Percentiles rank a stretch among this genome's conserved stretches.
Evolutionary conservation across 2,113 vertebrate species (phyloP).

Genomic region (Tupaia tana): DNA sequence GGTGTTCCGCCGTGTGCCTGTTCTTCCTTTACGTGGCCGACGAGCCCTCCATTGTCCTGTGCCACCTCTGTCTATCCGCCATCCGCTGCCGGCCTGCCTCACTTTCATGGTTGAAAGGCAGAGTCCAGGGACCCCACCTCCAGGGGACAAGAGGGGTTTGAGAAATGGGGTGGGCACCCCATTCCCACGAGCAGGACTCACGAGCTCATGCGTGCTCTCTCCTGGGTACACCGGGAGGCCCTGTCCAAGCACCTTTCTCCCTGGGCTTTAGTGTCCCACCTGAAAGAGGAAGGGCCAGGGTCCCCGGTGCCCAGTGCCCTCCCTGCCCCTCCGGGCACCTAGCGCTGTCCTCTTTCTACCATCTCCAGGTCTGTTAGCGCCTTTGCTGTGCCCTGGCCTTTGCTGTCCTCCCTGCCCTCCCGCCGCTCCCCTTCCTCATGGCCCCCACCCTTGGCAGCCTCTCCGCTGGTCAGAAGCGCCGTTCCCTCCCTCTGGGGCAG

Average conservation of each 20-base stretch:
- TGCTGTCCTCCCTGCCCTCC: not conserved
- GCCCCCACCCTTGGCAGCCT: not conserved
- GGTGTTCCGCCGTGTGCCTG: no score
- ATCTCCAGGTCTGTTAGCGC: not conserved
- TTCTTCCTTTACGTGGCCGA: not conserved
- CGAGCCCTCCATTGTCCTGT: no score
- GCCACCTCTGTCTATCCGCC: no score
- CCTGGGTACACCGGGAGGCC: not conserved
- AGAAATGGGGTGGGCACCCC: no score
- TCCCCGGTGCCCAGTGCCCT: not conserved
- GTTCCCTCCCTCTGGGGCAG: not conserved
- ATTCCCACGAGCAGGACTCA: accelerated
- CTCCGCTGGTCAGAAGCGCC: not conserved
- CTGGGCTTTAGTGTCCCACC: not conserved
- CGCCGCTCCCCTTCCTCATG: accelerated
- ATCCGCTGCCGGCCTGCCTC: not conserved
- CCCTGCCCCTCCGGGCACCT: not conserved
- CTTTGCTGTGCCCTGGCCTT: not conserved
- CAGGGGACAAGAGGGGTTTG: not conserved
- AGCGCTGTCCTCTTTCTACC: not conserved
- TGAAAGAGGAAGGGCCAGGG: no score
- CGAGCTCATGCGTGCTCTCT: no score
- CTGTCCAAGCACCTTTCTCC: not conserved
- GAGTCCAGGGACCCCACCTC: not conserved
- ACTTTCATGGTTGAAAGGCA: not conserved